Percentiles rank a stretch among this genome's conserved stretches.
These are phyloP conservation scores for Conomelus anceps DNA, from an alignment of 2,888 invertebrate genomes.

Conservation along the genomic window DNA sequence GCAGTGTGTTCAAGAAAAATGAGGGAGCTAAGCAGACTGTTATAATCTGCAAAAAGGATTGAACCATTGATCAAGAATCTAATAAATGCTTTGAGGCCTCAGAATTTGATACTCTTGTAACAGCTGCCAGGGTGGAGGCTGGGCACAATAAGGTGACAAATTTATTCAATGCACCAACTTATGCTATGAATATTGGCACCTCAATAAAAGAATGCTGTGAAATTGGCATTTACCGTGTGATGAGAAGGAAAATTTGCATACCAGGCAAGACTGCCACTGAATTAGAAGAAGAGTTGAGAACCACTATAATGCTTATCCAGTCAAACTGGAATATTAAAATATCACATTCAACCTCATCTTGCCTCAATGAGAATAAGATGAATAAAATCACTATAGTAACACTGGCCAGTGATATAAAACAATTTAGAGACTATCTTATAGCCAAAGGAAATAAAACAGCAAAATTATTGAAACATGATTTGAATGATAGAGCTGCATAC, in stretches of 20 bases:
- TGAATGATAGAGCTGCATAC: too few species aligned
- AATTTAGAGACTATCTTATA: not conserved
- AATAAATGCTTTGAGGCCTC: too few species aligned
- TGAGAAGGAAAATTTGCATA: not conserved
- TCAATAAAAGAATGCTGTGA: slow-evolving; percentile 7
- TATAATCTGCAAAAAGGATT: too few species aligned
- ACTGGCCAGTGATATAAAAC: slow-evolving; percentile 12
- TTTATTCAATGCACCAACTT: not conserved
- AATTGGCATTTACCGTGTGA: not conserved
- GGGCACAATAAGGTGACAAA: too few species aligned
- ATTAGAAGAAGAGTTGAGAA: not conserved
- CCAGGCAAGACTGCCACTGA: not conserved
- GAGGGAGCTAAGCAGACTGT: too few species aligned
- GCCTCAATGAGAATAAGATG: not conserved
- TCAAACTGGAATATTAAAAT: slow-evolving; percentile 3
- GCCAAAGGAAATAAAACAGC: not conserved
- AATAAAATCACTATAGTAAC: slow-evolving; percentile 1
- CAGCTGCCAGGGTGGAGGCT: too few species aligned
- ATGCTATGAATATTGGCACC: slow-evolving; percentile 10
- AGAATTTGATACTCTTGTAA: too few species aligned
- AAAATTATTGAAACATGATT: too few species aligned
- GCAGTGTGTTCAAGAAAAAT: too few species aligned
- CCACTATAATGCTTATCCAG: not conserved
- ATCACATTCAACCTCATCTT: not conserved
- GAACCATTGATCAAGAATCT: too few species aligned